phyloP scores from a whole-genome alignment of 2,888 invertebrate genomes.

The Pecten maximus region DNA sequence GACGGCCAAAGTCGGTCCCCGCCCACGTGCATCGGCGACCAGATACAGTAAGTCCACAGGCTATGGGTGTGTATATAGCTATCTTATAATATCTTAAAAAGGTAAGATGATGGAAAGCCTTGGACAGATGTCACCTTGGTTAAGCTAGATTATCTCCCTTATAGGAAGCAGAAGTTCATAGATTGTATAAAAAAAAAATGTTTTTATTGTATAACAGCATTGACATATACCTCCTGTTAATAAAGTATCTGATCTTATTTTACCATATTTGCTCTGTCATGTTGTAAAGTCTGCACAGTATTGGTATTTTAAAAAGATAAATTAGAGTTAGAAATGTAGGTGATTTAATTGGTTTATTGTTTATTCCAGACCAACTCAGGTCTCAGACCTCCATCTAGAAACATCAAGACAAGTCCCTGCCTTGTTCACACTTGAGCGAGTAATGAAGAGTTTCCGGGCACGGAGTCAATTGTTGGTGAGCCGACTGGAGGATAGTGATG shows the following conservation, averaged over 20 bases:
- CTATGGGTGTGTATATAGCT: not conserved
- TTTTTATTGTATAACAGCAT: too few relatives aligned
- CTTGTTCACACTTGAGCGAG: constrained; percentile 80
- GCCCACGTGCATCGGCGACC: constrained; percentile 70
- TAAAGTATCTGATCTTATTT: too few relatives aligned
- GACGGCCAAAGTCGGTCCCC: constrained; percentile 80
- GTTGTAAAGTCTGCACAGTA: too few relatives aligned
- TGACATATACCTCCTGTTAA: too few relatives aligned
- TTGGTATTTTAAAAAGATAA: not conserved
- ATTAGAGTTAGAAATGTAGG: too few relatives aligned
- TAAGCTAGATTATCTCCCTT: too few relatives aligned
- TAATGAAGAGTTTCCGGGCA: constrained; percentile 82
- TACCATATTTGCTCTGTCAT: too few relatives aligned
- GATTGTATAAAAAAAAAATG: too few relatives aligned
- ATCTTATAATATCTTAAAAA: not conserved
- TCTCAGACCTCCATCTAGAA: constrained; percentile 75
- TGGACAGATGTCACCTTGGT: too few relatives aligned
- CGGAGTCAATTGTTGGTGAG: constrained; percentile 80
- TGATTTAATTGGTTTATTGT: not conserved
- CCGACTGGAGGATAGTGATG: constrained; percentile 81
- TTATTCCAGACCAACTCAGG: constrained; percentile 60
- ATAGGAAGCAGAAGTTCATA: too few relatives aligned
- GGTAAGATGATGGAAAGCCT: too few relatives aligned
- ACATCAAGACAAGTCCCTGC: constrained; percentile 81
- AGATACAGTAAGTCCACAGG: constrained; percentile 48